Conservation (phyloP, 2,797 vertebrate genomes). For the Chloroceryle inda region DNA sequence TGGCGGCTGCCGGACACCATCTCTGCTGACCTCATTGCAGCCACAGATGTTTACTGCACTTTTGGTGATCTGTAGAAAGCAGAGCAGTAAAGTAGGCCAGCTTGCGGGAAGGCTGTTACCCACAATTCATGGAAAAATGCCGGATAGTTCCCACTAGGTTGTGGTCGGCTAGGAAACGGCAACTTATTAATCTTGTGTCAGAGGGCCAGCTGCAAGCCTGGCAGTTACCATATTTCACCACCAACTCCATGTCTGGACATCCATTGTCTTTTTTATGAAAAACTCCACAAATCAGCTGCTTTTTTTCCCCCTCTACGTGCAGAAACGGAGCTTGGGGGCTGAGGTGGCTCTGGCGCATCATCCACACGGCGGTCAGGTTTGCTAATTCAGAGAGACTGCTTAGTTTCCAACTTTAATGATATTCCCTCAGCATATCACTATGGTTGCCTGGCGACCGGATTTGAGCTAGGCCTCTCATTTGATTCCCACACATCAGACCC, state of each 20-base stretch:
- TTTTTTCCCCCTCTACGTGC: constrained; percentile 53
- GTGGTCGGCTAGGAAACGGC: constrained; percentile 99
- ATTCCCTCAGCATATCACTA: constrained; percentile 96
- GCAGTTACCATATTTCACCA: constrained; percentile 91
- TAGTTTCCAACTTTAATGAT: constrained; percentile 99
- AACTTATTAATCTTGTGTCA: constrained; percentile 99
- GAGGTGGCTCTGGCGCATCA: constrained; percentile 75
- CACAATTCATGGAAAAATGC: constrained; percentile 91
- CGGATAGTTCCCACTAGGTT: constrained; percentile 99
- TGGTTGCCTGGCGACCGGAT: constrained; percentile 99
- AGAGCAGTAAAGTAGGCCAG: constrained; percentile 95
- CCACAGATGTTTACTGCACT: constrained; percentile 94
- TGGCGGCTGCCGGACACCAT: constrained; percentile 80
- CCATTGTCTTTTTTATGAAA: constrained; percentile 85
- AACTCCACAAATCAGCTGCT: constrained; percentile 86
- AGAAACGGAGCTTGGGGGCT: constrained; percentile 49
- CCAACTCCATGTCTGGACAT: constrained; percentile 86
- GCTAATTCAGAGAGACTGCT: constrained; percentile 91
- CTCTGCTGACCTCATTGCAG: constrained; percentile 89
- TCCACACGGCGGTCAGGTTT: constrained; percentile 82
- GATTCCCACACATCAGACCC: constrained; percentile 99
- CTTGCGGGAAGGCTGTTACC: constrained; percentile 96
- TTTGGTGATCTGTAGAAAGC: constrained; percentile 84
- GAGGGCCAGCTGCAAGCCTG: constrained; percentile 96
- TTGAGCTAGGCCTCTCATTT: constrained; percentile 99